Percentiles rank a stretch among this genome's conserved stretches.
Conservation (phyloP, 2,888 invertebrate species). For the Pseudococcus jackbeardsleyi region DNA sequence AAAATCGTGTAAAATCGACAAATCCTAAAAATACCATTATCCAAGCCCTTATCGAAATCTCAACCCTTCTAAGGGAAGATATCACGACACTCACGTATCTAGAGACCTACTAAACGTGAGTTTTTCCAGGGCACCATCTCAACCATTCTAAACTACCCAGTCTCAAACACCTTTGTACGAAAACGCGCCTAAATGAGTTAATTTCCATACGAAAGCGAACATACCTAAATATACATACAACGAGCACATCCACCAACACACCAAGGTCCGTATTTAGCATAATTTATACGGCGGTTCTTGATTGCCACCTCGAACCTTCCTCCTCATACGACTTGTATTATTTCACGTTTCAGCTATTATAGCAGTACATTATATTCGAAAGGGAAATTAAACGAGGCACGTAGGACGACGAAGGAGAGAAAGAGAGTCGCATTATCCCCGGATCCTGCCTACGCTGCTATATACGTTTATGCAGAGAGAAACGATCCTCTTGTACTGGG, state of each 20-base stretch:
- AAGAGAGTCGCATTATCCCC: background rate
- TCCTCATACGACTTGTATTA: background rate
- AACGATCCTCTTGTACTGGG: background rate
- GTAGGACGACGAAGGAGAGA: background rate
- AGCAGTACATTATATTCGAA: constrained; percentile 8
- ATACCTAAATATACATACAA: background rate
- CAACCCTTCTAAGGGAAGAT: too few relatives aligned
- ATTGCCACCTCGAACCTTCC: constrained; percentile 11
- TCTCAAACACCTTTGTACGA: background rate
- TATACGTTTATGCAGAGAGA: background rate
- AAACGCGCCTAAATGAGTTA: constrained; percentile 36
- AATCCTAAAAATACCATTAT: too few relatives aligned
- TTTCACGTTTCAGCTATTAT: constrained; percentile 24
- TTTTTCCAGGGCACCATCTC: background rate
- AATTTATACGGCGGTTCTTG: constrained; percentile 37
- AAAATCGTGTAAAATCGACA: too few relatives aligned
- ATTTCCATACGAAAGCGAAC: constrained; percentile 40
- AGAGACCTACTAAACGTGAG: too few relatives aligned
- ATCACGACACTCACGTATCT: too few relatives aligned
- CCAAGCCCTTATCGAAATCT: too few relatives aligned
- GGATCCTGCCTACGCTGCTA: background rate
- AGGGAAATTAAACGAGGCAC: constrained; percentile 22
- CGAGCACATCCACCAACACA: background rate
- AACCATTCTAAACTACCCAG: background rate
- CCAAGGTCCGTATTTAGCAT: background rate